Evolutionary conservation across 2,888 invertebrate species (phyloP).

Genomic region (Acheta domesticus): DNA sequence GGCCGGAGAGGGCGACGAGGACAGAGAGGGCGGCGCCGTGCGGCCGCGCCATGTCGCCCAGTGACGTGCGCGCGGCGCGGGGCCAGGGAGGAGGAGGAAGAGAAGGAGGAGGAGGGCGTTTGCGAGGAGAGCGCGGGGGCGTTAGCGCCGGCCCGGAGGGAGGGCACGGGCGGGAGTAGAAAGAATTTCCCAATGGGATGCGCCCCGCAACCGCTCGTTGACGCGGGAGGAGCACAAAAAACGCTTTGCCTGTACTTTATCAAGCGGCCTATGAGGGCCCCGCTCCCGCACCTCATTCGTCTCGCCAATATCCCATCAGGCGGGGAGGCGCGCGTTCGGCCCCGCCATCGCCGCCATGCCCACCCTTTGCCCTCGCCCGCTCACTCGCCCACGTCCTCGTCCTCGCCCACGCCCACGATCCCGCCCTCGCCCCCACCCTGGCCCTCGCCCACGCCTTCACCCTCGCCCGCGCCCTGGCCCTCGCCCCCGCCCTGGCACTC

Average conservation of each 20-base stretch:
- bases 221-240: constrained; percentile 7
- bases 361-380: background rate
- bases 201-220: background rate
- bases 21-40: no score
- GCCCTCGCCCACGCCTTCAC: background rate
- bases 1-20: no score
- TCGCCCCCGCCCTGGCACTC: background rate
- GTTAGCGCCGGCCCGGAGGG: background rate
- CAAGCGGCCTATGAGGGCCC: constrained; percentile 4
- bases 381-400: background rate
- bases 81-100: background rate
- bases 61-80: no score
- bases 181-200: constrained; percentile 1
- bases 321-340: background rate
- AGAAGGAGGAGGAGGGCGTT: background rate
- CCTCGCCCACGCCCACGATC: background rate
- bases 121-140: background rate
- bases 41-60: no score
- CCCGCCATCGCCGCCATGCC: background rate
- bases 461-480: background rate
- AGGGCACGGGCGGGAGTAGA: background rate
- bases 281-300: constrained; percentile 18
- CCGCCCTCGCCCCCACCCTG: background rate
- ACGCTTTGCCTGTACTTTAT: constrained; percentile 18
- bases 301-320: constrained; percentile 18